Base-by-base conservation (phyloP, 1,140 invertebrate genomes). In the Reticulitermes speratus region DNA sequence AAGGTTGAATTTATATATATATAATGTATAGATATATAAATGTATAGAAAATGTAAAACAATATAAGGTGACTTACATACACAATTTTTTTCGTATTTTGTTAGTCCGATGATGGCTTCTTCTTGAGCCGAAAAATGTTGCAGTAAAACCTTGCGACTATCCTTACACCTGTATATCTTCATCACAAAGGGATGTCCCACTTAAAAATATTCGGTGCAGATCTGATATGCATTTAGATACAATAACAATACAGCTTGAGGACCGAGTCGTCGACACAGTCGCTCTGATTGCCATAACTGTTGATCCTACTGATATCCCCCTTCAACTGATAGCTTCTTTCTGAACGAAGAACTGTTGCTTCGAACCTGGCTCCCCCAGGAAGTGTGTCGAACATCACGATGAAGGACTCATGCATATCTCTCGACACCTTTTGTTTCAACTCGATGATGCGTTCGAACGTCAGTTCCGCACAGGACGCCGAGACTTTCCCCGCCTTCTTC, bases 231-330 rank as follows among this genome's bases (percentile, higher is more conserved):
- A 65, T n/a, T 65, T n/a, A 65, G 59, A 8, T 65, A 87, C 92
- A 93, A 86, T 89, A 90, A 87, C 93, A 94, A 89, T 93, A 94
- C 86, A 93, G 93, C 87, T 93, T 93, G 25, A 93, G 90, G 19
- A 89, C 89, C 45, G 91, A 91, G 86, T 92, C 90, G n/a, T 89
- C 87, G 23, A 94, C 90, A 88, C 93, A 94, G 44, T 90, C 89
- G 81, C 92, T 92, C 87, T 93, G 91, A 3, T 90, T 90, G 25
- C 89, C 91, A 88, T 95, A 95, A 2, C 89, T 89, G 84, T 95
- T 94, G 45, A 95, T 90, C 44, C 95, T 91, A 88, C 94, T 95
- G 11, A 95, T 93, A 9, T 90, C 90, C 0, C 92, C 92, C 59
- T 91, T 86, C 21, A 92, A 87, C 85, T 87, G 90, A 89, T 86